A percentile compares a stretch with the other conserved stretches of the same genome.
Conservation (phyloP, 2,113 vertebrate species). For the Aix galericulata region DNA sequence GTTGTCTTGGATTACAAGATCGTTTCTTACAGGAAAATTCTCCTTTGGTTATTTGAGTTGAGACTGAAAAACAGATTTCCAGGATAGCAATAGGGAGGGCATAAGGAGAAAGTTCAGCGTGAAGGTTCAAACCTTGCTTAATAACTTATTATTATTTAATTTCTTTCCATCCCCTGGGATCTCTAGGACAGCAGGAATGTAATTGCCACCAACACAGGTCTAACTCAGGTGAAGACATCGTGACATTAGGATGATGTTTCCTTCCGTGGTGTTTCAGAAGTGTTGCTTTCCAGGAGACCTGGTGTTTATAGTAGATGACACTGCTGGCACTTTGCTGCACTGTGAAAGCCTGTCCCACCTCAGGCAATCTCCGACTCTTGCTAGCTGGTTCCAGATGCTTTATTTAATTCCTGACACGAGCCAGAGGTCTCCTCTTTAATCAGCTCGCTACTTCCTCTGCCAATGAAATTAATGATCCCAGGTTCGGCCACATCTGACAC, state of each 20-base stretch:
- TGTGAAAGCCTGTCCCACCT: not conserved
- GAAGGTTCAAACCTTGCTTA: conserved; percentile 12
- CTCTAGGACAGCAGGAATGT: not conserved
- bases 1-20: conserved; percentile 34
- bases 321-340: not conserved
- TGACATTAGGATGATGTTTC: not conserved
- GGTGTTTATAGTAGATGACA: not conserved
- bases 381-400: not conserved
- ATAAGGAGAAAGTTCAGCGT: conserved; percentile 7
- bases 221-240: not conserved
- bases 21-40: not conserved
- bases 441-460: not conserved
- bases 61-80: not conserved
- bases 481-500: not conserved
- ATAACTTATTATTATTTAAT: conserved; percentile 10
- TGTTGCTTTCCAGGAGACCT: not conserved
- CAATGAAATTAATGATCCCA: not conserved
- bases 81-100: not conserved
- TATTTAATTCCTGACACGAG: not conserved
- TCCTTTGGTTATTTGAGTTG: conserved; percentile 3
- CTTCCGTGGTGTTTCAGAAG: not conserved
- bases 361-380: not conserved
- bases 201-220: not conserved
- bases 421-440: not conserved
- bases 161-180: not conserved